Percentiles rank a stretch among this genome's conserved stretches.
phyloP scores from a whole-genome alignment of 2,113 vertebrate genomes.

The Zonotrichia leucophrys region DNA sequence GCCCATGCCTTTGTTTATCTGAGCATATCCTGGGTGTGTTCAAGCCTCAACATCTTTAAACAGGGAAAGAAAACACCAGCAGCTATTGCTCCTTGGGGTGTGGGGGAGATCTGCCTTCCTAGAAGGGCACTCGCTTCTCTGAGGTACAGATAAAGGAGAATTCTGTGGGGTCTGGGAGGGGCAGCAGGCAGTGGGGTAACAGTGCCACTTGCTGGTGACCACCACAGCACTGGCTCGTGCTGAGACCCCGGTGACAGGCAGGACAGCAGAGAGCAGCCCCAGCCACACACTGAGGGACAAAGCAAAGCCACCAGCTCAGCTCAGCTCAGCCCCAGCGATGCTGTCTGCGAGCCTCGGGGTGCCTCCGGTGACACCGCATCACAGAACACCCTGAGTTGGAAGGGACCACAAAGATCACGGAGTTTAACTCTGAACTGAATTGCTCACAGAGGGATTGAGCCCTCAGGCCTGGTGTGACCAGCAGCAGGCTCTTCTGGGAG shows the following conservation, averaged over 20 bases:
- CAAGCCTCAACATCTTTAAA: neutral
- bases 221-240: fast-evolving
- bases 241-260: fast-evolving
- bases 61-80: neutral
- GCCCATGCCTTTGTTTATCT: neutral
- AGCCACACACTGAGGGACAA: fast-evolving
- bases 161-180: neutral
- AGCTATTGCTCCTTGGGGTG: neutral
- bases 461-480: fast-evolving
- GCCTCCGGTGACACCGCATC: fast-evolving
- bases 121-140: fast-evolving
- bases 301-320: neutral
- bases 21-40: neutral
- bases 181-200: neutral
- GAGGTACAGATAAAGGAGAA: neutral
- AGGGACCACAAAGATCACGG: neutral
- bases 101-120: neutral
- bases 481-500: neutral
- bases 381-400: neutral
- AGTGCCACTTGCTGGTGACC: neutral
- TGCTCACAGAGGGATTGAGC: fast-evolving
- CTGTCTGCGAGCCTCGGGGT: fast-evolving
- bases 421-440: fast-evolving
- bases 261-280: neutral
- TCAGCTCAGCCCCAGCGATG: fast-evolving